Base-by-base conservation (phyloP, 1,140 invertebrate genomes). In the Cryptotermes secundus region DNA sequence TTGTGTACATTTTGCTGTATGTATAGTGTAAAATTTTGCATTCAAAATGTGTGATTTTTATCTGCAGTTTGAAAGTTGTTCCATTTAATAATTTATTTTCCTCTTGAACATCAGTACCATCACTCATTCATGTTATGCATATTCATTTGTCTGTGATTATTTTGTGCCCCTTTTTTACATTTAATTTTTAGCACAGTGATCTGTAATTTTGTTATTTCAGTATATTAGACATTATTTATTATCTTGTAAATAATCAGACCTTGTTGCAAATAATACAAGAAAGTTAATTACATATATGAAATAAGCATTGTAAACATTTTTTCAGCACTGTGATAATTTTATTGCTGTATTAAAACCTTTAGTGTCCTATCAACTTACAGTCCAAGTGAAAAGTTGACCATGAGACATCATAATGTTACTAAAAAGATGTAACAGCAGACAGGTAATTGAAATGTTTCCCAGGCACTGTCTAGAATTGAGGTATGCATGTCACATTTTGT, bases 181-280 rank as follows among this genome's bases (percentile, higher is more conserved):
- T 72, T 72, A 26, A 72, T 31, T 72, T 49, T 72, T 72, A 72
- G 59, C 31, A 72, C 59, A 3, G 26, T 72, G 59, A 72, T 31
- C 31, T 72, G 26, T 72, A 31, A 72, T 72, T 26, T 72, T 72
- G 59, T 72, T 72, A n/a, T 72, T 72, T 31, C 59, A 72, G 59
- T 72, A 14, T 72, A n/a, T 72, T 72, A 72, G 59, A 6, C 59
- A 31, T 72, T 72, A 72, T 72, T 72, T 72, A 72, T 72, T 72
- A 72, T 72, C 59, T 72, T 72, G 59, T 72, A 72, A 72, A 72
- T 59, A 16, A 59, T 72, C 26, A 72, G 22, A 2, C 31, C 59
- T 72, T 72, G 59, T 72, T 72, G 59, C 59, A 72, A 72, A 72
- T 72, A 72, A 49, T 72, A 72, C 26, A 72, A 72, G 59, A 72